These are phyloP conservation scores for Cuniculus paca DNA, from an alignment of 2,797 vertebrate species.

Conservation along the genomic window DNA sequence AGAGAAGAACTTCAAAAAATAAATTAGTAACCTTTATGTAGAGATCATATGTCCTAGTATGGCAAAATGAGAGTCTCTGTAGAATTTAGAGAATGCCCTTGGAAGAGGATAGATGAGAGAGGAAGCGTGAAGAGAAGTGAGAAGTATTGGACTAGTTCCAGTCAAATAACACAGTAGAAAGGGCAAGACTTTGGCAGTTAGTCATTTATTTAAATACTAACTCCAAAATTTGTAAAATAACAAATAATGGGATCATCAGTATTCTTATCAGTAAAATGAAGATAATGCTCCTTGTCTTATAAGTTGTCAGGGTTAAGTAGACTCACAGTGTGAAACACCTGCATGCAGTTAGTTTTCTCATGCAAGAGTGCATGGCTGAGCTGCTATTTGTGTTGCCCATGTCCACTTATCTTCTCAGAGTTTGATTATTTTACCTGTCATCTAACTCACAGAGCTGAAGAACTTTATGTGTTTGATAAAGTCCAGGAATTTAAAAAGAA, in stretches of 20 bases:
- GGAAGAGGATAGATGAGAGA: conserved; percentile 35
- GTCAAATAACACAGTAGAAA: not conserved
- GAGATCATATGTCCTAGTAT: not conserved
- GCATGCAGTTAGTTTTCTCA: not conserved
- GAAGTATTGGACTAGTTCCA: not conserved
- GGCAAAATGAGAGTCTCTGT: conserved; percentile 12
- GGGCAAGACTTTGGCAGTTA: not conserved
- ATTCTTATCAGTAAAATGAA: conserved; percentile 36
- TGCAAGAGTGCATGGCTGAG: too few relatives aligned
- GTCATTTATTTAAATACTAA: not conserved
- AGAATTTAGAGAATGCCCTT: not conserved
- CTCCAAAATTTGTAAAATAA: not conserved
- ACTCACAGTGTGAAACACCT: not conserved
- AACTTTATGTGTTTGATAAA: not conserved
- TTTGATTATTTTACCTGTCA: not conserved
- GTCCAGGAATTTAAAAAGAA: conserved; percentile 33
- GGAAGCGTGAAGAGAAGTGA: not conserved
- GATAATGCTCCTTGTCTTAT: not conserved
- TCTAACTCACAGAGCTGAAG: not conserved
- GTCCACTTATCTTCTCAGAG: not conserved
- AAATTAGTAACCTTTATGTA: not conserved
- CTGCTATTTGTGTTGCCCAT: not conserved
- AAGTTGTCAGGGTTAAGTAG: not conserved
- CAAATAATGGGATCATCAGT: not conserved
- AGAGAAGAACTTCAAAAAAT: conserved; percentile 16